Evolutionary conservation across 2,797 vertebrate species (phyloP).

Genomic region (Myiotriccus ornatus): DNA sequence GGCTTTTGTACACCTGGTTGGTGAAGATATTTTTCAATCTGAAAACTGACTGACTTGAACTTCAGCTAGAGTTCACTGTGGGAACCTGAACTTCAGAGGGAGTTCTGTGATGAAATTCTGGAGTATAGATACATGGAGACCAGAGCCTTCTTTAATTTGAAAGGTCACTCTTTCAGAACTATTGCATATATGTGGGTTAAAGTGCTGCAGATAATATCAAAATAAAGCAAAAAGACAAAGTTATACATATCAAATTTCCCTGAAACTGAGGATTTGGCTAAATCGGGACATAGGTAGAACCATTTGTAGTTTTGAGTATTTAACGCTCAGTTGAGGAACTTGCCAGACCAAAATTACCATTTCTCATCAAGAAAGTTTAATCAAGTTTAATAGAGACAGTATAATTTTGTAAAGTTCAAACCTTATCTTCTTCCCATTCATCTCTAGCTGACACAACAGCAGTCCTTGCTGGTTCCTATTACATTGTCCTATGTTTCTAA

Average conservation of each 20-base stretch:
- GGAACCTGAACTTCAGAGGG: background rate
- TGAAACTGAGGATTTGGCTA: background rate
- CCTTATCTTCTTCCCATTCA: background rate
- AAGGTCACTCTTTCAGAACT: background rate
- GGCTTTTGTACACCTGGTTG: background rate
- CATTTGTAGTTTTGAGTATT: background rate
- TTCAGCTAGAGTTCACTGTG: background rate
- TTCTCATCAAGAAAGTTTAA: background rate
- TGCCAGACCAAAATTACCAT: background rate
- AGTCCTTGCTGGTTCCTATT: background rate
- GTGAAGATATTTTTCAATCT: background rate
- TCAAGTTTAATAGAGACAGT: background rate
- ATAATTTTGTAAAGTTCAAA: background rate
- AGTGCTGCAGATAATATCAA: background rate
- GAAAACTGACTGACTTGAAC: background rate
- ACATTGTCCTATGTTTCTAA: background rate
- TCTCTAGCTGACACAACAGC: background rate
- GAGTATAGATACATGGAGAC: background rate
- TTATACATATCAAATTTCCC: background rate
- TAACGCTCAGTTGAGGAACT: background rate
- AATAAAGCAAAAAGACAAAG: background rate
- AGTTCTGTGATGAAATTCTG: background rate
- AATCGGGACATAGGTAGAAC: background rate
- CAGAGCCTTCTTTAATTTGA: background rate
- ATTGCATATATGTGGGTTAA: background rate